Percentiles rank a stretch among this genome's conserved stretches.
These are phyloP conservation scores for Petrolisthes manimaculis DNA, from an alignment of 2,888 invertebrate genomes.

Conservation along the genomic window DNA sequence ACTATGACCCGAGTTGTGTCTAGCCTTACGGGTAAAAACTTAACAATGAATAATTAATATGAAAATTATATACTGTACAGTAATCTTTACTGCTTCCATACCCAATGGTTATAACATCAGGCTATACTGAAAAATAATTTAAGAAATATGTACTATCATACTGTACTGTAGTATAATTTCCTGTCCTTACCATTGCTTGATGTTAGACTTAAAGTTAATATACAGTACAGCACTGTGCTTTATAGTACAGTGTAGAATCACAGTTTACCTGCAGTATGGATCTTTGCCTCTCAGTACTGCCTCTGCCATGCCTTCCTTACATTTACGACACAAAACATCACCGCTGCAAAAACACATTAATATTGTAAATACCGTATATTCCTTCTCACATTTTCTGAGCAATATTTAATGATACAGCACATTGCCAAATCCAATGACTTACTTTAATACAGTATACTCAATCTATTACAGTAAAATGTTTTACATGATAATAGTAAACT, in stretches of 20 bases:
- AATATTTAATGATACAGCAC: too few relatives aligned
- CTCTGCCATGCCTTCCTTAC: conserved; percentile 72
- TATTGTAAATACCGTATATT: not conserved
- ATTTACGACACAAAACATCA: conserved; percentile 76
- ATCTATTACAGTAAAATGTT: too few relatives aligned
- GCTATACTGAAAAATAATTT: not conserved
- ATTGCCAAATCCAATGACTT: too few relatives aligned
- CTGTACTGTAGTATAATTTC: not conserved
- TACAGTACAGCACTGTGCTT: too few relatives aligned
- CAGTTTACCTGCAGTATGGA: conserved; percentile 75
- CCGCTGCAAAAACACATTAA: conserved; percentile 67
- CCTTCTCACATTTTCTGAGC: too few relatives aligned
- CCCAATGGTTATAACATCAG: not conserved
- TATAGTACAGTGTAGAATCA: not conserved
- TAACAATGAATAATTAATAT: not conserved
- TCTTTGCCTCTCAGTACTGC: conserved; percentile 77
- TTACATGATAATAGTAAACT: too few relatives aligned
- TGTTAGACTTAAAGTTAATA: too few relatives aligned
- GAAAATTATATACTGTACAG: not conserved
- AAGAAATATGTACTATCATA: not conserved
- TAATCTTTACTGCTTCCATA: not conserved
- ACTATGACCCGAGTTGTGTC: not conserved
- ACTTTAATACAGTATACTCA: too few relatives aligned
- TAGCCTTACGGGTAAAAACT: not conserved
- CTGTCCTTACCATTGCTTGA: too few relatives aligned